Conservation (phyloP, 2,113 vertebrate species). For the Eonycteris spelaea region DNA sequence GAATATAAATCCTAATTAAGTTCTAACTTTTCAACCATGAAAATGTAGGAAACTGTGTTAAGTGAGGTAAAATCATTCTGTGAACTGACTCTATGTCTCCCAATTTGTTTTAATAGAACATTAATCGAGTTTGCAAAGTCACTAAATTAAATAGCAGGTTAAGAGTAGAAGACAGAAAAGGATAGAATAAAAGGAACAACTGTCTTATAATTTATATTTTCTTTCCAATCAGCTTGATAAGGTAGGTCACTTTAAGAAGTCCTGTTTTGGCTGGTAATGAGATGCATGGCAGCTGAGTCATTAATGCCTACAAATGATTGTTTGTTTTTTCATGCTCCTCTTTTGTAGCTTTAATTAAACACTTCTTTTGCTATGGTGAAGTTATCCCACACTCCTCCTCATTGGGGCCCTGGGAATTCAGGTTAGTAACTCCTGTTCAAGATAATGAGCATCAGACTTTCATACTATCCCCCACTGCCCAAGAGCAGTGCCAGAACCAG, state of each 20-base stretch:
- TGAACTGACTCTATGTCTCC: not conserved
- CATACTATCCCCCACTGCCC: not conserved
- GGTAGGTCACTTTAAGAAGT: not conserved
- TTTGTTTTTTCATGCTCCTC: constrained; percentile 34
- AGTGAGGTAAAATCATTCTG: not conserved
- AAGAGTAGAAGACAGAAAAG: not conserved
- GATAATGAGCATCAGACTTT: constrained; percentile 56
- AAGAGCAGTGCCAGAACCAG: not conserved
- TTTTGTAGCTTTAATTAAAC: constrained; percentile 57
- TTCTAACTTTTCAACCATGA: not conserved
- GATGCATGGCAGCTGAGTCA: not conserved
- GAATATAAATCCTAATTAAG: not conserved
- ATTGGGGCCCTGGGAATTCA: constrained; percentile 39
- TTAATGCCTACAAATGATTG: constrained; percentile 27
- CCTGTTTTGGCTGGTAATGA: not conserved
- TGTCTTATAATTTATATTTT: not conserved
- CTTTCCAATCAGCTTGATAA: not conserved
- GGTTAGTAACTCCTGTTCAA: constrained; percentile 36
- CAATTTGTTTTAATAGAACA: not conserved
- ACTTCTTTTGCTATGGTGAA: constrained; percentile 27
- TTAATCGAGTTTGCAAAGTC: not conserved
- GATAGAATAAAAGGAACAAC: not conserved
- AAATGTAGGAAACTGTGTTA: not conserved
- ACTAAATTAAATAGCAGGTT: not conserved
- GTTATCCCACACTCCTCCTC: not conserved